Evolutionary conservation across 2,888 invertebrate genomes (phyloP), one percentile per base, ranked within the genome.

Genomic region (Pristionchus maxplancki): DNA sequence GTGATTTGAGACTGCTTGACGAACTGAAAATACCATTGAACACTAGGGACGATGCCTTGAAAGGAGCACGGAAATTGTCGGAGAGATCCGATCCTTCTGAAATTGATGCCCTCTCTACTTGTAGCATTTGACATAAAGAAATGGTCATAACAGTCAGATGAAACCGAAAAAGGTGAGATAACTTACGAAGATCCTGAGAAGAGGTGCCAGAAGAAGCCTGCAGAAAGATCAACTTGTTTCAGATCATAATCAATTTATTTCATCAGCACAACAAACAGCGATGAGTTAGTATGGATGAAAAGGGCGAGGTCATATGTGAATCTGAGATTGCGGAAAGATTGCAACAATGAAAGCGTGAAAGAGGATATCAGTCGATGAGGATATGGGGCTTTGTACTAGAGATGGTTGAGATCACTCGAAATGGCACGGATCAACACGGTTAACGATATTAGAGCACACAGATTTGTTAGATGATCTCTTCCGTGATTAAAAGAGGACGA

Each of bases 71-170:
- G 88, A 88, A 88, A 1, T 31, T 28, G 20, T 74, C 31, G 31
- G 78, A 44, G 28, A 88, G 81, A 53, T 88, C 88, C 5, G 81
- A 88, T 58, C 88, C 81, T 31, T 58, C 88, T 88, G 34, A 0
- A 83, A 31, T 71, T 28, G 1, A 28, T 4, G 11, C 28, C 53
- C 20, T 4, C 53, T 58, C 17, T 24, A 20, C 6, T 58, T 6
- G 24, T n/a, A n/a, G n/a, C n/a, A n/a, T n/a, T n/a, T n/a, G n/a
- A n/a, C n/a, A n/a, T n/a, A n/a, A n/a, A n/a, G n/a, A n/a, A n/a
- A n/a, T n/a, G n/a, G n/a, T n/a, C n/a, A n/a, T n/a, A n/a, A n/a
- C n/a, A n/a, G n/a, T n/a, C n/a, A n/a, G n/a, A n/a, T n/a, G n/a
- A n/a, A n/a, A n/a, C n/a, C n/a, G n/a, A n/a, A n/a, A n/a, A n/a